Conservation (phyloP, 1,140 invertebrate species). For the Conus betulinus region DNA sequence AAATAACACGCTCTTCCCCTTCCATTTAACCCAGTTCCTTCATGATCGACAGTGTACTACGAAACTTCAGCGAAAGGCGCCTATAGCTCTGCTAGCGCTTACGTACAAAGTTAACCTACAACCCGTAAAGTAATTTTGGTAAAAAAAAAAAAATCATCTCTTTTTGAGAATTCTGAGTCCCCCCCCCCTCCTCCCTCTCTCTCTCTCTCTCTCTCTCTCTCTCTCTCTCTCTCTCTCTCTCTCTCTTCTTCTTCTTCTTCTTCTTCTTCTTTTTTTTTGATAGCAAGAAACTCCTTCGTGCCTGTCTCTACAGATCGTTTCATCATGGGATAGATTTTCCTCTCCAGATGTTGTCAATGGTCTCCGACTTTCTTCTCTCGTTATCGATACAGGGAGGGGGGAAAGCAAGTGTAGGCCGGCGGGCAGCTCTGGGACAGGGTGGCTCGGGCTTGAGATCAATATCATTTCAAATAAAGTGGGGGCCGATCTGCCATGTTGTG, state of each 20-base stretch:
- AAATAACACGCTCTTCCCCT: no score
- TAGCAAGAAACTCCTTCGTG: neutral
- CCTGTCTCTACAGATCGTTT: neutral
- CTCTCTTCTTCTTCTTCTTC: neutral
- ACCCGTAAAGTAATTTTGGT: no score
- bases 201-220: no score
- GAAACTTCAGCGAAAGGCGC: no score
- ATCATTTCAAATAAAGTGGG: neutral
- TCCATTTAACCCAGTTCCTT: no score
- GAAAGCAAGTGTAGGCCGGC: no score
- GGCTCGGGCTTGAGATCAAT: neutral
- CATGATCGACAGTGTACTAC: no score
- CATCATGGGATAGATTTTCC: neutral
- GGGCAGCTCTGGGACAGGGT: neutral
- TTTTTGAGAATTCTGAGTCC: no score
- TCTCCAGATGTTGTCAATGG: neutral
- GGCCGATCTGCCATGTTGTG: constrained; percentile 9
- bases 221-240: neutral
- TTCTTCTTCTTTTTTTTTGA: neutral
- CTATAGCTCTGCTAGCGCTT: no score
- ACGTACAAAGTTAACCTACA: no score
- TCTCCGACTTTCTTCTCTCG: neutral
- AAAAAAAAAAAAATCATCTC: no score
- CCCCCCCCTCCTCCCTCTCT: no score
- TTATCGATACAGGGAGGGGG: neutral